phyloP scores from a whole-genome alignment of 1,140 invertebrate species.

The Aradophagus sp. region DNA sequence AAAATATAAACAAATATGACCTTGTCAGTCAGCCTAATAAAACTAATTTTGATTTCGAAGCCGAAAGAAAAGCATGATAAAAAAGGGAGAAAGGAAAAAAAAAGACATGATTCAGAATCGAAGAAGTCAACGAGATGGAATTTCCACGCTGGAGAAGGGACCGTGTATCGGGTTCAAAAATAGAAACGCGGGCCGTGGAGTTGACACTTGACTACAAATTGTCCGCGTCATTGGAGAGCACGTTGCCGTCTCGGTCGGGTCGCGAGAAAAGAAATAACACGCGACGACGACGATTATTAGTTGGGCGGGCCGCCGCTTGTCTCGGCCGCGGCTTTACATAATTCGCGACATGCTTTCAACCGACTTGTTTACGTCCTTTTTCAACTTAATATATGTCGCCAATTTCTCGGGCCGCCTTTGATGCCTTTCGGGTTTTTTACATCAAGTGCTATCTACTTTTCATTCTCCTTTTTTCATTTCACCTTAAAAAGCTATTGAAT shows the following conservation, averaged over 20 bases:
- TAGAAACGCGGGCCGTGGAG: slow-evolving; percentile 70
- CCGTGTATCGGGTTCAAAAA: slow-evolving; percentile 63
- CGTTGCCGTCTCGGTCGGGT: slow-evolving; percentile 46
- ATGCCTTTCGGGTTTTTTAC: slow-evolving; percentile 2
- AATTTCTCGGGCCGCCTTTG: slow-evolving; percentile 28
- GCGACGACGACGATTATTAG: slow-evolving; percentile 51
- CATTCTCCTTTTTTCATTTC: no score
- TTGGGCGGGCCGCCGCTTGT: slow-evolving; percentile 35
- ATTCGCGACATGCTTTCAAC: slow-evolving; percentile 48
- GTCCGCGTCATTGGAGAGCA: slow-evolving; percentile 70
- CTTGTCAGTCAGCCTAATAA: no score
- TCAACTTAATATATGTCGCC: slow-evolving; percentile 44
- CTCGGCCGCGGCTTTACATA: slow-evolving; percentile 42
- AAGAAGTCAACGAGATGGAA: no score
- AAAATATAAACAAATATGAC: no score
- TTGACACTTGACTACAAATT: slow-evolving; percentile 75
- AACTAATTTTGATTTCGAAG: no score
- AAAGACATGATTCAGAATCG: no score
- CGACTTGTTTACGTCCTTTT: slow-evolving; percentile 41
- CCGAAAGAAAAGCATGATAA: neutral
- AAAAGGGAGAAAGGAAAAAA: slow-evolving; percentile 5
- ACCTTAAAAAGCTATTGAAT: no score
- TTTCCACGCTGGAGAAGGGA: slow-evolving; percentile 34
- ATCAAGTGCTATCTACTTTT: no score
- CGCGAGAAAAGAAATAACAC: slow-evolving; percentile 53